phyloP scores from a whole-genome alignment of 2,888 invertebrate species.

The Drosophila monieri region DNA sequence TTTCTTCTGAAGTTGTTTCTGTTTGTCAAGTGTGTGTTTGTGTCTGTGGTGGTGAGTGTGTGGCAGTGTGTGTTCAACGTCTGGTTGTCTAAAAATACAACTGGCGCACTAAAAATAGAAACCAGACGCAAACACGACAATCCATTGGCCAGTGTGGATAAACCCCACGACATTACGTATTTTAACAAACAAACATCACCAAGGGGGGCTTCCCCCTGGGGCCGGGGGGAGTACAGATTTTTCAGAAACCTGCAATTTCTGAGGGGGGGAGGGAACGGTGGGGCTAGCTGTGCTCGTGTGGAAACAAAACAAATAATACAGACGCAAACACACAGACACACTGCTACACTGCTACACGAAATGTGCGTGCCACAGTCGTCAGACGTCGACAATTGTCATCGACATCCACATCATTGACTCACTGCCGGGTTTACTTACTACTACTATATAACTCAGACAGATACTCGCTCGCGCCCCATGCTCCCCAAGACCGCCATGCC shows the following conservation, averaged over 20 bases:
- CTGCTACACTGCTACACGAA: constrained; percentile 2
- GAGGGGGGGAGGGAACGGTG: constrained; percentile 1
- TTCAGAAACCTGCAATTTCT: neutral
- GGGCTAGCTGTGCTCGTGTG: neutral
- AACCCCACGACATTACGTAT: constrained; percentile 71
- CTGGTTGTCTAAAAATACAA: constrained; percentile 65
- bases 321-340: constrained; percentile 5
- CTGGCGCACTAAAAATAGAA: constrained; percentile 70
- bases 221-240: neutral
- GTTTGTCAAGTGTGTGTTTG: constrained; percentile 28
- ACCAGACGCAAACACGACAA: constrained; percentile 50
- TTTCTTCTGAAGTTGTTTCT: constrained; percentile 62
- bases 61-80: constrained; percentile 5
- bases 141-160: constrained; percentile 55
- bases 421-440: constrained; percentile 1
- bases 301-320: constrained; percentile 12
- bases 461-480: neutral
- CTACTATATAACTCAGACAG: neutral
- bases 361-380: constrained; percentile 15
- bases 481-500: neutral
- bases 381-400: constrained; percentile 19
- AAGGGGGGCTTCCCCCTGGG: constrained; percentile 14
- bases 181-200: constrained; percentile 67
- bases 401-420: constrained; percentile 18
- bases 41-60: constrained; percentile 24